Percentiles rank a stretch among this genome's conserved stretches.
Evolutionary conservation across 2,888 invertebrate genomes (phyloP).

Genomic region (Sminthurides aquaticus): DNA sequence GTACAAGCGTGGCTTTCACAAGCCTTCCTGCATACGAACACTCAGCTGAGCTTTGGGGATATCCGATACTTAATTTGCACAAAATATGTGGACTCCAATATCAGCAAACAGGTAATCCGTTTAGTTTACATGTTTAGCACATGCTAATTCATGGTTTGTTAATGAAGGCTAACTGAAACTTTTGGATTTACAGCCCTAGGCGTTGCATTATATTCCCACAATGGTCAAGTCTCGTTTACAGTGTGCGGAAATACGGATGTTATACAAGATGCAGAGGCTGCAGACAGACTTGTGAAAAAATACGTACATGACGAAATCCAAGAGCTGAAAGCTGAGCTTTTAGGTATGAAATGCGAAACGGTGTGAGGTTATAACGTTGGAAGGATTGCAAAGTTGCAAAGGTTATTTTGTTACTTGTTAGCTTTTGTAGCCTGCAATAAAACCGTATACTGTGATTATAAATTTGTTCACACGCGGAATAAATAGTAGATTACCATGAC

Average conservation of each 20-base stretch:
- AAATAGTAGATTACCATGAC: background rate
- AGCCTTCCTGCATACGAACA: slow-evolving; percentile 28
- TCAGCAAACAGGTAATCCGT: slow-evolving; percentile 30
- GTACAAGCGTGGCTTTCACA: slow-evolving; percentile 26
- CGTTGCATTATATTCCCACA: slow-evolving; percentile 27
- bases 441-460: no score
- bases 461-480: no score
- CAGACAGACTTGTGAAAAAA: slow-evolving; percentile 15
- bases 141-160: background rate
- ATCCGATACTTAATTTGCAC: slow-evolving; percentile 27
- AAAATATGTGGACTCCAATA: slow-evolving; percentile 37
- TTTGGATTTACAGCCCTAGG: slow-evolving; percentile 19
- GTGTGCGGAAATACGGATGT: slow-evolving; percentile 29
- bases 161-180: no score
- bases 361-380: no score
- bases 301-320: slow-evolving; percentile 25
- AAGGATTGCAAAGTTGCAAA: no score
- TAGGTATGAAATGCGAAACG: background rate
- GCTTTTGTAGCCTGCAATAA: no score
- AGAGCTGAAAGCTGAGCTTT: slow-evolving; percentile 10
- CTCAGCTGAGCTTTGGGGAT: slow-evolving; percentile 18
- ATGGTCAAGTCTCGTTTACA: slow-evolving; percentile 24
- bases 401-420: no score
- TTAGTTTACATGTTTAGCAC: no score
- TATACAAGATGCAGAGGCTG: slow-evolving; percentile 16